A percentile compares a stretch with the other conserved stretches of the same genome.
phyloP scores from a whole-genome alignment of 2,888 invertebrate species.

The Drosophila formosana region DNA sequence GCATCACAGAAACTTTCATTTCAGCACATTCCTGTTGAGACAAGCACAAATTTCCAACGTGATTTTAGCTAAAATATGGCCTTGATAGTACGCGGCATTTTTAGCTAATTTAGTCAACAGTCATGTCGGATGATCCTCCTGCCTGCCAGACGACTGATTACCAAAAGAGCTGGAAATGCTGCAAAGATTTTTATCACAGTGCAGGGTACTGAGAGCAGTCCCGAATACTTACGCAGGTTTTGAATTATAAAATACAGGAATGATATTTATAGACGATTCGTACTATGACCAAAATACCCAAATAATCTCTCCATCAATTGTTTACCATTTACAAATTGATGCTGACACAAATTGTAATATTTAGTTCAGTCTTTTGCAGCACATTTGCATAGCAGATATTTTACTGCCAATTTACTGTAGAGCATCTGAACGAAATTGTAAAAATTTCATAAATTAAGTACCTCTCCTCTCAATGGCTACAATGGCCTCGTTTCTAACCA shows the following conservation, averaged over 20 bases:
- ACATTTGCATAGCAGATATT: background rate
- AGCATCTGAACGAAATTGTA: background rate
- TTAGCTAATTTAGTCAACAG: slow-evolving; percentile 68
- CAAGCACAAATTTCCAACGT: slow-evolving; percentile 53
- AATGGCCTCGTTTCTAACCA: slow-evolving; percentile 18
- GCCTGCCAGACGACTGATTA: slow-evolving; percentile 10
- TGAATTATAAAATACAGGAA: too few species aligned
- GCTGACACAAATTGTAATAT: background rate
- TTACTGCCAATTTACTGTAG: background rate
- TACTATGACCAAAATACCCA: too few species aligned
- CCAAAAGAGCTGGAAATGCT: slow-evolving; percentile 7
- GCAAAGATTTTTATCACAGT: slow-evolving; percentile 30
- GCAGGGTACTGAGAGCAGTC: background rate
- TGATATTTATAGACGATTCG: too few species aligned
- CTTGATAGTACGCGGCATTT: slow-evolving; percentile 48
- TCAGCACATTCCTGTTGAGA: slow-evolving; percentile 50
- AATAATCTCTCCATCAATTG: too few species aligned
- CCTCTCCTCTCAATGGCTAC: slow-evolving; percentile 2
- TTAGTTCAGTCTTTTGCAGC: background rate
- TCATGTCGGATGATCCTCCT: background rate
- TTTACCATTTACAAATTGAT: background rate
- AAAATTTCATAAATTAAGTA: slow-evolving; percentile 9
- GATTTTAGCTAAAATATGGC: slow-evolving; percentile 68
- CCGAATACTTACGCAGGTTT: too few species aligned
- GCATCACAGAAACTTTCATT: slow-evolving; percentile 63